Evolutionary conservation across 2,888 invertebrate species (phyloP), one percentile per base, ranked within the genome.

Genomic region (Sinelater perroti): DNA sequence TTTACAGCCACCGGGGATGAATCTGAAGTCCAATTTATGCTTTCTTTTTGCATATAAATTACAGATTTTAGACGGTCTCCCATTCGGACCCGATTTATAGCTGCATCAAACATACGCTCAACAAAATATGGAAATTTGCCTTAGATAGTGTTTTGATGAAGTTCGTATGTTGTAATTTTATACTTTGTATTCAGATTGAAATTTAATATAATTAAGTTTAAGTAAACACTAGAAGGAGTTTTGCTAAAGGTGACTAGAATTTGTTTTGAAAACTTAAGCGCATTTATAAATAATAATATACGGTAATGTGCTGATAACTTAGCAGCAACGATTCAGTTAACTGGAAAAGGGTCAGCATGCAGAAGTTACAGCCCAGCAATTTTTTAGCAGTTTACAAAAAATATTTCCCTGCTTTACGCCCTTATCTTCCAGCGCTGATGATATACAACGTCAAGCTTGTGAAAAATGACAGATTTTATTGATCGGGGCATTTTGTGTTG

Each of bases 21-120:
- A 66, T 66, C 65, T 63, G 61, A 63, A 65, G 61, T 61, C 52
- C 61, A 59, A 64, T 62, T 62, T 61, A 62, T 64, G 57, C 52
- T 50, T 61, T 53, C 54, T 56, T 63, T 60, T 64, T 62, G 59
- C 65, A 62, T 62, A 63, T 60, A 65, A 65, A 65, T 61, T 59
- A 62, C 61, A 60, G 57, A 58, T 54, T 52, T 60, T 47, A 58
- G 61, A 51, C 55, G 57, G 35, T 54, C 55, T 58, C 55, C 55
- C 40, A 59, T 59, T 50, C 54, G 38, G 51, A 61, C 31, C 18
- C 52, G 55, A 61, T 61, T 61, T 61, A 61, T 61, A 50, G 47
- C 55, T 58, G 58, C 58, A 59, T 33, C 58, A 55, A 50, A 40
- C 61, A 60, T 55, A 60, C 47, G 58, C 14, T 56, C 53, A 56